phyloP scores from a whole-genome alignment of 2,888 invertebrate genomes.

The Adelphocoris suturalis region DNA sequence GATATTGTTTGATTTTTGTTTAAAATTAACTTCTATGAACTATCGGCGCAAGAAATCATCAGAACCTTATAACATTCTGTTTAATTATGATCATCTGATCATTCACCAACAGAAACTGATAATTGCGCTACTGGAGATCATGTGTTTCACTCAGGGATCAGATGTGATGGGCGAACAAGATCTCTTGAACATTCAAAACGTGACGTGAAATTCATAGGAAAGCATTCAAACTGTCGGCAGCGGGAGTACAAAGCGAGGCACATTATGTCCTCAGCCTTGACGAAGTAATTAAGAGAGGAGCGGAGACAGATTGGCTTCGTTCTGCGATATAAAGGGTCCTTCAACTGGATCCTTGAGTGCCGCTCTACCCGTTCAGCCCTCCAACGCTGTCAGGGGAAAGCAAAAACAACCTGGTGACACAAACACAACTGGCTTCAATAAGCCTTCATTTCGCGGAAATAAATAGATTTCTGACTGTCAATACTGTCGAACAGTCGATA shows the following conservation, averaged over 20 bases:
- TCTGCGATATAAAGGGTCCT: constrained; percentile 15
- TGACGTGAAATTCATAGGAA: constrained; percentile 31
- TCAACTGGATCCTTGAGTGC: not conserved
- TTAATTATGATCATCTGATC: no score
- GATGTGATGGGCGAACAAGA: not conserved
- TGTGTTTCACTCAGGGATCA: no score
- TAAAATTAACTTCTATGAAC: no score
- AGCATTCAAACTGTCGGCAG: constrained; percentile 9
- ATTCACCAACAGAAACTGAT: no score
- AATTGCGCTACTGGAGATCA: no score
- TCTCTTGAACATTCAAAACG: not conserved
- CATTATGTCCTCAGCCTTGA: constrained; percentile 13
- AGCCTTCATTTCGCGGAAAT: no score
- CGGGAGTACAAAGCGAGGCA: constrained; percentile 1
- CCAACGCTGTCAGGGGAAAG: not conserved
- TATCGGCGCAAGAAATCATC: no score
- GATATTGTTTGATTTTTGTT: no score
- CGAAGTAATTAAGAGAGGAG: constrained; percentile 30
- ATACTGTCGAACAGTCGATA: no score
- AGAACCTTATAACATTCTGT: no score
- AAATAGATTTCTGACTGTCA: no score
- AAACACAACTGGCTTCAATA: not conserved
- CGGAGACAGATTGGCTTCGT: constrained; percentile 36
- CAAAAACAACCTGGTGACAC: not conserved
- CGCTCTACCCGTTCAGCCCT: not conserved